Conservation (phyloP, 2,888 invertebrate species). For the Catocala nupta region DNA sequence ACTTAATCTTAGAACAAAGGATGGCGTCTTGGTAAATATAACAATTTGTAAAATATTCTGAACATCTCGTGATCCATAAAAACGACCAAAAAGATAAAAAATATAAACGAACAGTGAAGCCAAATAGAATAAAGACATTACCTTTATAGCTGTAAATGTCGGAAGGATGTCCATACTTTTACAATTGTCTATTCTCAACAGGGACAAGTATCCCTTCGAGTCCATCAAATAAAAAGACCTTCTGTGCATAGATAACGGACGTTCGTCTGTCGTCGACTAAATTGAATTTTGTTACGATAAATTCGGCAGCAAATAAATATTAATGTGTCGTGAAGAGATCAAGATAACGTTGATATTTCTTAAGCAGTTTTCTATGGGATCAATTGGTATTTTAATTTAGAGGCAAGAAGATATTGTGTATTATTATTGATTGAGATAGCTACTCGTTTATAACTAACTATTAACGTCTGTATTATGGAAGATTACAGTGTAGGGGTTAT, state of each 20-base stretch:
- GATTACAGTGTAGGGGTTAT: too few relatives aligned
- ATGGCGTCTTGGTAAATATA: too few relatives aligned
- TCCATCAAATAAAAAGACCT: conserved; percentile 85
- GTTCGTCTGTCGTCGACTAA: conserved; percentile 80
- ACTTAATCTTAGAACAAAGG: too few relatives aligned
- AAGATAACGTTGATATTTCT: conserved; percentile 51
- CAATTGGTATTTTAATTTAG: not conserved
- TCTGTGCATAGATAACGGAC: conserved; percentile 86
- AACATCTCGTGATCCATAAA: too few relatives aligned
- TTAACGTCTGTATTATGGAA: too few relatives aligned
- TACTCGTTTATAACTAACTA: too few relatives aligned
- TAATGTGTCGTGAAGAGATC: conserved; percentile 64
- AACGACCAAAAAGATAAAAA: not conserved
- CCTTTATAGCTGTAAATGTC: not conserved
- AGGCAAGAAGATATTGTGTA: too few relatives aligned
- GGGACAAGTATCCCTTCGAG: conserved; percentile 74
- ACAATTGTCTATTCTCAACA: conserved; percentile 62
- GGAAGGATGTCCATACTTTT: conserved; percentile 62
- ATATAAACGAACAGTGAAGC: not conserved
- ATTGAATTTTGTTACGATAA: conserved; percentile 83
- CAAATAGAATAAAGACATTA: conserved; percentile 12
- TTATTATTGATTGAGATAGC: too few relatives aligned
- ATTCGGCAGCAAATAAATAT: conserved; percentile 75
- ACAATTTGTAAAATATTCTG: too few relatives aligned
- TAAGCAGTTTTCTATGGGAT: conserved; percentile 14